Base-by-base conservation (phyloP, 2,888 invertebrate species). In the Atherix ibis region DNA sequence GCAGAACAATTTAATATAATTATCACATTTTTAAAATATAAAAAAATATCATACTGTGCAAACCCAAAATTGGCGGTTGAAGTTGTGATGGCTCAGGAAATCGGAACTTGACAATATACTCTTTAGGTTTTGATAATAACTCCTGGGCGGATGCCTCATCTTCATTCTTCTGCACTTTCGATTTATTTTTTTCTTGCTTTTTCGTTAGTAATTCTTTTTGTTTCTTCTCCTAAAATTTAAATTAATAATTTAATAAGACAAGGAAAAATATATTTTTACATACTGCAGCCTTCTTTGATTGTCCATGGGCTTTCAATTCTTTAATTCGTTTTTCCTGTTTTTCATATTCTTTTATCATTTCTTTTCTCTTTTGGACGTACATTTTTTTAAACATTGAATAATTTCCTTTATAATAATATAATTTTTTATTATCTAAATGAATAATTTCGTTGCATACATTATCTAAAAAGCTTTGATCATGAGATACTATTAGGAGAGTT, bases 381-480 rank as follows among this genome's bases (percentile, higher is more conserved):
- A 99, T 98, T 63, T 97, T 97, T 64, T 97, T 97, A 59, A 98
- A 98, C 77, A 88, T 88, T 4, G 85, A 84, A 56, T 92, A 94
- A 61, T 95, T 95, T 41, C 98, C 98, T 63, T 91, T 88, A 60
- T 99, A 99, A 57, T 98, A 97, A 54, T 76, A 81, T 34, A 98
- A 63, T 56, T 95, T 95, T 50, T 87, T 84, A 46, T 78, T 79
- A 57, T 99, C 95, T 46, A 99, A 66, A 56, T 99, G 98, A 41
- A 99, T 85, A 44, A 99, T 85, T 65, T 99, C 98, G 37, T 97
- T 95, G 61, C 98, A 99, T 4, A 99, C 95, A 53, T 97, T 98
- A 59, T 99, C 97, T 49, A 99, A 75, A 67, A 99, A 99, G 44
- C 92, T 92, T 65, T 98, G 98, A 70, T 99, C 98, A 76, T 99